Evolutionary conservation across 2,888 invertebrate species (phyloP), one percentile per base, ranked within the genome.

Genomic region (Amaurobius ferox): DNA sequence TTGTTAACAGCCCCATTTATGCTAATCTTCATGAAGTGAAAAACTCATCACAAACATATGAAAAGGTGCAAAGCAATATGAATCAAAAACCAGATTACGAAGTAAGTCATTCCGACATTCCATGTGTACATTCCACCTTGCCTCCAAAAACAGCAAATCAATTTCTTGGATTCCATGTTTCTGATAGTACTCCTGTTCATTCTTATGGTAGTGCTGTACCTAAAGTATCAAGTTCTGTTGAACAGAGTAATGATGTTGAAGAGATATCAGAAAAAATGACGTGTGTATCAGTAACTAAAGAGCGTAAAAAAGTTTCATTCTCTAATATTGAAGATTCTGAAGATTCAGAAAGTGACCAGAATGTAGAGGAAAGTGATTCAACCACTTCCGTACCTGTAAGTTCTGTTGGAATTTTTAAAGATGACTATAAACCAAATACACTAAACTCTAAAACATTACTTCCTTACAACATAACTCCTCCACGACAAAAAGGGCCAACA

Each of bases 401-500:
- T 0, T 44, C 71, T 26, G 19, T 30, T 1, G 72, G 48, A 16
- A 88, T 88, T 83, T 89, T 88, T 1, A 89, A 89, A 67, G 79
- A 74, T n/a, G 78, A 74, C 39, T 78, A 71, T 40, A 79, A 79
- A 40, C 86, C 88, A 26, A 87, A 79, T 39, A 86, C 87, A 40
- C 61, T 88, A 19, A 88, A 88, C 72, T 81, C 79, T 13, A 88
- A 89, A 62, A 88, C 87, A 89, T 92, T 97, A 76, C 92, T 97
- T 88, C 96, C 97, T 0, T 97, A 96, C 90, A 96, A 95, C 91
- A 95, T 97, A 30, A 97, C 97, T 66, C 96, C 96, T 55, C 96
- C 96, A 3, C 94, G 96, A 87, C 96, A 96, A 28, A 77, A 93
- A 92, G 97, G 97, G 1, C 97, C 96, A 26, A 96, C 97, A 78